These are phyloP conservation scores for Brachionus paranguensis DNA, from an alignment of 1,140 invertebrate species.

Conservation along the genomic window DNA sequence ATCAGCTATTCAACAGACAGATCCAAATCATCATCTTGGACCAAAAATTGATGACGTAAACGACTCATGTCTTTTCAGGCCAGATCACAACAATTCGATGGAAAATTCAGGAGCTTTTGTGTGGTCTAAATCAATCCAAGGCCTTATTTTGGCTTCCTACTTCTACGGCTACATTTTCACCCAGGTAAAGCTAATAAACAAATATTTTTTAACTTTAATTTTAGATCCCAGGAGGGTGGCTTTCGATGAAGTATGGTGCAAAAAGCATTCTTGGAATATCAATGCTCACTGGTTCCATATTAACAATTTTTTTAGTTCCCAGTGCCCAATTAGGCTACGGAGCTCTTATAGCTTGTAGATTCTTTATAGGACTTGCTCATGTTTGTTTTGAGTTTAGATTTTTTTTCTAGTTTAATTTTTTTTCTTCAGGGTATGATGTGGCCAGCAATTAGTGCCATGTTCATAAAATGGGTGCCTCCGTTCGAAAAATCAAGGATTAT, in stretches of 20 bases:
- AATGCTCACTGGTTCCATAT: slow-evolving; percentile 13
- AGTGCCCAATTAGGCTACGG: not conserved
- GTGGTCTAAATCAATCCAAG: slow-evolving; percentile 53
- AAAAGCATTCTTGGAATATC: slow-evolving; percentile 48
- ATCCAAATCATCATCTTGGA: not conserved
- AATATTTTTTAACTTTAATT: too few relatives aligned
- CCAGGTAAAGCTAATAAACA: slow-evolving; percentile 45
- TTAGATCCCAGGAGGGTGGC: slow-evolving; percentile 46
- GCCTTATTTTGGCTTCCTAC: slow-evolving; percentile 51
- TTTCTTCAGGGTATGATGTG: slow-evolving; percentile 42
- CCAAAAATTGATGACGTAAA: not conserved
- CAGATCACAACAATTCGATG: not conserved
- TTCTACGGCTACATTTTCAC: slow-evolving; percentile 56
- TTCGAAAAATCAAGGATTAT: slow-evolving; percentile 46
- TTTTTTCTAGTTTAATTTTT: not conserved
- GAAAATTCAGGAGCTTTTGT: slow-evolving; percentile 49
- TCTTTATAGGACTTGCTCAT: slow-evolving; percentile 27
- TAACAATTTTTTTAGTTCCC: not conserved
- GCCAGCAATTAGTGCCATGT: slow-evolving; percentile 45
- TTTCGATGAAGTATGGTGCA: slow-evolving; percentile 52
- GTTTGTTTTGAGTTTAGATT: not conserved
- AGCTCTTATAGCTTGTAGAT: not conserved
- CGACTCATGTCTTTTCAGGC: slow-evolving; percentile 23
- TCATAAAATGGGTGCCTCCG: slow-evolving; percentile 49
- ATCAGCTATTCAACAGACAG: not conserved